A percentile compares a stretch with the other conserved stretches of the same genome.
Evolutionary conservation across 2,888 invertebrate species (phyloP).

Genomic region (Chrysotoxum bicinctum): DNA sequence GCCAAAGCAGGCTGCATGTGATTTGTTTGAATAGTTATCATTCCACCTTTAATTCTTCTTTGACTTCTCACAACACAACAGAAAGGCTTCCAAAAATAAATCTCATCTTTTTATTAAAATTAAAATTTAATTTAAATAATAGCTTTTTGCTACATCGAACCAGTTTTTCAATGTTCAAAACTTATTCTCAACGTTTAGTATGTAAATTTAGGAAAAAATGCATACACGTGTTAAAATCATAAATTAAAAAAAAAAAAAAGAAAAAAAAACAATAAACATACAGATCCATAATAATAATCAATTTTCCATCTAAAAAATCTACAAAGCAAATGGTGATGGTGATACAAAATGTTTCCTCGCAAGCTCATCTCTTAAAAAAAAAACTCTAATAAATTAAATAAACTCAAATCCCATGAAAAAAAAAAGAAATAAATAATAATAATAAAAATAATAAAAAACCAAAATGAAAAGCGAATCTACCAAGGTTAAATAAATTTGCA

Average conservation of each 20-base stretch:
- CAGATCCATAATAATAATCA: neutral
- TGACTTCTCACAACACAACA: neutral
- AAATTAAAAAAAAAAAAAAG: neutral
- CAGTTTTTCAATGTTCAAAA: neutral
- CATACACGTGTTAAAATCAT: neutral
- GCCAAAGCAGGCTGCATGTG: neutral
- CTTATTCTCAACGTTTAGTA: neutral
- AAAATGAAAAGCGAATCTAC: slow-evolving; percentile 37
- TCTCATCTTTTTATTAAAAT: neutral
- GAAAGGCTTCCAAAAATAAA: neutral
- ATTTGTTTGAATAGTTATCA: neutral
- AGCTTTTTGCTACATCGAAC: neutral
- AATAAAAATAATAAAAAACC: neutral
- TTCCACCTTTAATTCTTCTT: too few species aligned
- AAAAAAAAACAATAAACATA: neutral
- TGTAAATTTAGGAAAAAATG: neutral
- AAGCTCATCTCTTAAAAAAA: neutral
- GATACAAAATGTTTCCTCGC: neutral
- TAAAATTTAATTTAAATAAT: neutral
- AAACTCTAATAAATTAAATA: neutral
- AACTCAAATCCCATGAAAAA: neutral
- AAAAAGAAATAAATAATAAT: neutral
- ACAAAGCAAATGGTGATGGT: neutral
- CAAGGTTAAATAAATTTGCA: slow-evolving; percentile 70
- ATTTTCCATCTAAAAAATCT: neutral